Conservation (phyloP, 2,113 vertebrate species). For the Chamaetylas fuelleborni region DNA sequence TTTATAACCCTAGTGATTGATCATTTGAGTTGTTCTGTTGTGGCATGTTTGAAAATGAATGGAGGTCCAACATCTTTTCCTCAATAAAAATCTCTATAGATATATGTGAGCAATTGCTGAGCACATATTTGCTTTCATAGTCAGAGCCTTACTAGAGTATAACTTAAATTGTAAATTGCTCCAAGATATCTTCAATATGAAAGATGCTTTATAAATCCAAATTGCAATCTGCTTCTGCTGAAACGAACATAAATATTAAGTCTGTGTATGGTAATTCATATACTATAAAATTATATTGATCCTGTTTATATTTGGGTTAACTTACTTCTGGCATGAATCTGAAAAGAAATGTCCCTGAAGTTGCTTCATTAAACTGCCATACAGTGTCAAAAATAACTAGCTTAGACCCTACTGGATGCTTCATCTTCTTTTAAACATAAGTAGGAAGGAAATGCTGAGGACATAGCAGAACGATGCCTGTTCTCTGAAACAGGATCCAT, state of each 20-base stretch:
- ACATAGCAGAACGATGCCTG: not conserved
- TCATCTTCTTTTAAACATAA: not conserved
- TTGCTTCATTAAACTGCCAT: not conserved
- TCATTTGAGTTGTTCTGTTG: not conserved
- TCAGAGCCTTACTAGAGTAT: not conserved
- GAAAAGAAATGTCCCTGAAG: not conserved
- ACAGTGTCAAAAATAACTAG: not conserved
- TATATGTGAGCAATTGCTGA: not conserved
- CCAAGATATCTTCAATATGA: not conserved
- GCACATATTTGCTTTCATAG: not conserved
- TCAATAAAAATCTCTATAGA: not conserved
- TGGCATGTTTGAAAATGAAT: not conserved
- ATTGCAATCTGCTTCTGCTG: not conserved
- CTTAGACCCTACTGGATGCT: not conserved
- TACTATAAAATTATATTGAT: not conserved
- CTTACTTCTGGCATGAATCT: not conserved
- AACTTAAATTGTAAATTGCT: not conserved
- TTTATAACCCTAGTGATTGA: not conserved
- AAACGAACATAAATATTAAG: not conserved
- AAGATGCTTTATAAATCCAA: not conserved
- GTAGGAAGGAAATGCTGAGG: not conserved
- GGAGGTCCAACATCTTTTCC: not conserved
- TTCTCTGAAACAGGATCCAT: not conserved
- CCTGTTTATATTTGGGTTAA: not conserved
- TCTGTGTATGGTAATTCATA: not conserved